A percentile compares a stretch with the other conserved stretches of the same genome.
phyloP scores from a whole-genome alignment of 1,140 invertebrate species.

The Cydia fagiglandana region DNA sequence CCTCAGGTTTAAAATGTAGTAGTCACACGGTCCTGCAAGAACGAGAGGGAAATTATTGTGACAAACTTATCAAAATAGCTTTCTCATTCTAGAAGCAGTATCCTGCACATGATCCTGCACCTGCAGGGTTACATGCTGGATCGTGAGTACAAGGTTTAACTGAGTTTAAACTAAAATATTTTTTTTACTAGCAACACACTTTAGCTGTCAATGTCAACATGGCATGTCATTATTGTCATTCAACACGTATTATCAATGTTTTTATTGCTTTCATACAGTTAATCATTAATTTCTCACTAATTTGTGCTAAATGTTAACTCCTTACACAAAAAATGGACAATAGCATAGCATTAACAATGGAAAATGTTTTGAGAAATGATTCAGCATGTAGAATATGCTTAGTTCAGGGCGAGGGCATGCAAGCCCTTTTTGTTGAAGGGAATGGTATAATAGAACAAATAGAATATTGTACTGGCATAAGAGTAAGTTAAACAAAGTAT shows the following conservation, averaged over 20 bases:
- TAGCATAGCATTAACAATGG: background rate
- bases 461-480: conserved; percentile 53
- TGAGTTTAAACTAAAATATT: background rate
- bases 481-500: conserved; percentile 40
- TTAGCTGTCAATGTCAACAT: background rate
- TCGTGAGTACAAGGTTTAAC: too few species aligned
- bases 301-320: background rate
- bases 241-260: conserved; percentile 8
- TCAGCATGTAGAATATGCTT: conserved; percentile 51
- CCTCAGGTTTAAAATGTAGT: too few species aligned
- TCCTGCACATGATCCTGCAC: too few species aligned
- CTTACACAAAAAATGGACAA: background rate
- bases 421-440: conserved; percentile 40
- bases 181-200: background rate
- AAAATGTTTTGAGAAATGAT: conserved; percentile 11
- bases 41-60: too few species aligned
- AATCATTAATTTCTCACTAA: background rate
- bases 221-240: background rate
- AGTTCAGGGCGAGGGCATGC: conserved; percentile 40
- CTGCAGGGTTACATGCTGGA: too few species aligned
- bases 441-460: conserved; percentile 46
- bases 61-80: too few species aligned
- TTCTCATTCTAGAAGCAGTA: too few species aligned
- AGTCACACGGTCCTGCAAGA: too few species aligned
- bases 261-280: conserved; percentile 1